These are phyloP conservation scores for Spodoptera exigua DNA, from an alignment of 2,888 invertebrate genomes.

Conservation along the genomic window DNA sequence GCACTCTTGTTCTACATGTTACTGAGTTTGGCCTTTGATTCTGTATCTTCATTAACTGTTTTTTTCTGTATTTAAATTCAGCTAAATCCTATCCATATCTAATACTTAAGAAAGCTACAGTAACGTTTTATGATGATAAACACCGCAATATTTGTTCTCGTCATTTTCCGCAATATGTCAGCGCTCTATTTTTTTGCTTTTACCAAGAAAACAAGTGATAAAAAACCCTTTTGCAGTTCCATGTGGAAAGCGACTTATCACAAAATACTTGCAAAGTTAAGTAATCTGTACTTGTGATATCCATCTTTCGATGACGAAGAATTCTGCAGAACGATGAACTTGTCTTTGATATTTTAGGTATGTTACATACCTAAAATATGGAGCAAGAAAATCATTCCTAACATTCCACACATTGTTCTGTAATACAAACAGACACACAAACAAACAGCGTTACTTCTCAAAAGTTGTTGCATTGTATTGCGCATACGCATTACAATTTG, in stretches of 20 bases:
- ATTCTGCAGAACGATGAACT: no score
- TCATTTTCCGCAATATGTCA: constrained; percentile 12
- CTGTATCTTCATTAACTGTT: background rate
- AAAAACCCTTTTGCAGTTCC: constrained; percentile 10
- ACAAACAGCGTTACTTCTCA: no score
- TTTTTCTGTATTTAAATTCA: no score
- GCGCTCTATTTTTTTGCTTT: constrained; percentile 1
- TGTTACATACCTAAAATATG: no score
- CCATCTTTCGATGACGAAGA: background rate
- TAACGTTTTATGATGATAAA: constrained; percentile 8
- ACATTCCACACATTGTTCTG: no score
- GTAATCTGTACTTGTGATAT: constrained; percentile 13
- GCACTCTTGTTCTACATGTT: constrained; percentile 37
- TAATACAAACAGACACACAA: no score
- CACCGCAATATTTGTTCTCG: background rate
- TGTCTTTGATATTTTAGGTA: no score
- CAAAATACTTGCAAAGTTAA: background rate
- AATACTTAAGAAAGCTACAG: constrained; percentile 19
- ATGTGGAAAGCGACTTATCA: constrained; percentile 4
- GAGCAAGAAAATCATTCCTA: no score
- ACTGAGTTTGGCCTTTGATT: constrained; percentile 27
- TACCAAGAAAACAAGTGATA: constrained; percentile 13
- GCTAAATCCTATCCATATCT: no score
- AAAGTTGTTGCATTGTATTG: constrained; percentile 5
- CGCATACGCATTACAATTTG: constrained; percentile 17